phyloP scores from a whole-genome alignment of 1,140 invertebrate species.

The Mylabris phalerata region DNA sequence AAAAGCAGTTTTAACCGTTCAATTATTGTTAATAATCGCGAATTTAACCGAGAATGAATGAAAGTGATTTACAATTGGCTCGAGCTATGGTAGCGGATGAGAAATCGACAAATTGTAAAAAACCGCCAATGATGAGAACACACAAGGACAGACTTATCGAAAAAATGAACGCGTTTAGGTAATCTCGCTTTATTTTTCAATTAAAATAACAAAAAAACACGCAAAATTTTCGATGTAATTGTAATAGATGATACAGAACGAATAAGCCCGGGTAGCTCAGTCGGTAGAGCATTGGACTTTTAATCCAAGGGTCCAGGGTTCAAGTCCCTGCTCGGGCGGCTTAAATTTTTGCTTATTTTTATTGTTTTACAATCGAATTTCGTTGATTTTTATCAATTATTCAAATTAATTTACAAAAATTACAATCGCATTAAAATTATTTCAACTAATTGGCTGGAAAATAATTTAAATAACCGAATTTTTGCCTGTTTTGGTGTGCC shows the following conservation, averaged over 20 bases:
- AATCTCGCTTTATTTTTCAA: conserved; percentile 11
- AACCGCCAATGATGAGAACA: conserved; percentile 49
- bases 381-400: too few relatives aligned
- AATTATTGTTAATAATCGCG: not conserved
- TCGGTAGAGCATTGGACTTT: conserved; percentile 73
- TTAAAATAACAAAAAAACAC: too few relatives aligned
- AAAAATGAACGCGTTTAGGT: conserved; percentile 53
- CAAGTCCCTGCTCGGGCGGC: conserved; percentile 71
- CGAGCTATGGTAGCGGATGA: conserved; percentile 52
- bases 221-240: too few relatives aligned
- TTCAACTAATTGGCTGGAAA: not conserved
- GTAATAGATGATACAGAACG: too few relatives aligned
- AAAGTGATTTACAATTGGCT: conserved; percentile 58
- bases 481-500: not conserved
- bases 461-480: not conserved
- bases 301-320: conserved; percentile 73
- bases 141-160: conserved; percentile 45
- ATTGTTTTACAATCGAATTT: not conserved
- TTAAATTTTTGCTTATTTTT: conserved; percentile 6
- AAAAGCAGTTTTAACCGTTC: not conserved
- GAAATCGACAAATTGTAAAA: conserved; percentile 44
- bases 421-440: not conserved
- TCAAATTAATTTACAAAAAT: not conserved
- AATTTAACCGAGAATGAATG: conserved; percentile 47
- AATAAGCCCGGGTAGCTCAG: conserved; percentile 64